Evolutionary conservation across 2,888 invertebrate genomes (phyloP), one percentile per base, ranked within the genome.

Genomic region (Leucoma salicis): DNA sequence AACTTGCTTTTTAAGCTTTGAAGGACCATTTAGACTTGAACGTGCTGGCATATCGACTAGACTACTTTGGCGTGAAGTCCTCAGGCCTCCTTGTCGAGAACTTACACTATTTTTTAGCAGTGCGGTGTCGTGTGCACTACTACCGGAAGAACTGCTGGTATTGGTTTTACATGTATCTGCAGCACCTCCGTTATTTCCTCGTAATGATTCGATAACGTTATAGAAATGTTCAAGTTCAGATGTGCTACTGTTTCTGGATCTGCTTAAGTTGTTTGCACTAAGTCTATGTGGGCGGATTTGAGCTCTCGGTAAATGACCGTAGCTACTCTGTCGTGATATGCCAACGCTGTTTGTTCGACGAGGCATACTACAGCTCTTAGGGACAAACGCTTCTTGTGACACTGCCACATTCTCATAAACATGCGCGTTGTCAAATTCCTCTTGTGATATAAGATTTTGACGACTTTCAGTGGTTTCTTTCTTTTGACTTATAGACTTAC

Each of bases 321-420:
- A 74, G 68, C 89, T 86, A 72, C 77, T 76, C 57, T 88, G 89
- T 2, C 88, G 73, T 21, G 80, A 66, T 46, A 85, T 77, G 33
- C 74, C 76, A 45, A 57, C 76, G 45, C 70, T 66, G 31, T 79
- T 70, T 45, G 79, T 81, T 12, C 88, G 75, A 1, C 90, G 79
- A 35, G 90, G 90, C 89, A 89, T 88, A 59, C 83, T 88, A 60
- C 88, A 87, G 53, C 84, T 89, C 53, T 78, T 80, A 21, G 86
- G 82, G 14, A 80, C 78, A 62, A 82, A 80, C 2, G 75, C 49
- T 24, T 85, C 86, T 49, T 73, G 73, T 14, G 74, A 57, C 59
- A 72, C 42, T 4, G 79, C 57, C 1, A 90, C 66, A 66, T 90
- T 90, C 53, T 90, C 90, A 58, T 90, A 90, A 27, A 90, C 82